phyloP scores from a whole-genome alignment of 1,140 invertebrate genomes.

The Centruroides sculpturatus region DNA sequence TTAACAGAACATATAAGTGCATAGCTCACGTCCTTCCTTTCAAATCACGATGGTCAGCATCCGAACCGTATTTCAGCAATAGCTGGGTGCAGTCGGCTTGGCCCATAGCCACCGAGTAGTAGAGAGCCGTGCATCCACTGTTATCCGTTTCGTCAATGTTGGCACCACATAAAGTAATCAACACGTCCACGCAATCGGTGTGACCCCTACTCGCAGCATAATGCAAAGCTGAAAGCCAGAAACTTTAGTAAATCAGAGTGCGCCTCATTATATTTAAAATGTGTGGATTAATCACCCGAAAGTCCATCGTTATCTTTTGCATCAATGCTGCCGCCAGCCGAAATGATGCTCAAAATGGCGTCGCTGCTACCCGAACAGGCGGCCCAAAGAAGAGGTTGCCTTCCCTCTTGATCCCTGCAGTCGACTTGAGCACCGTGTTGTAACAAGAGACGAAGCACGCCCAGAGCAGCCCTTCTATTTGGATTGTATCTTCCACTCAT shows the following conservation, averaged over 20 bases:
- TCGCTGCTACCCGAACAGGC: slow-evolving; percentile 86
- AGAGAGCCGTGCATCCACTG: slow-evolving; percentile 86
- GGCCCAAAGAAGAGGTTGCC: slow-evolving; percentile 89
- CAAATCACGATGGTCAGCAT: slow-evolving; percentile 73
- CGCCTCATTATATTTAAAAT: too few relatives aligned
- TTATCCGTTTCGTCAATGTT: slow-evolving; percentile 65
- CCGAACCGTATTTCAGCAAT: slow-evolving; percentile 69
- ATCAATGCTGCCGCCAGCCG: slow-evolving; percentile 63
- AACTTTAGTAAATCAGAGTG: too few relatives aligned
- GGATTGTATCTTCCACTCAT: slow-evolving; percentile 71
- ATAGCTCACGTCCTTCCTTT: slow-evolving; percentile 65
- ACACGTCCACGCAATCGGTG: slow-evolving; percentile 73
- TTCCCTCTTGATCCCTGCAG: slow-evolving; percentile 72
- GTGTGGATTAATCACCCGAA: slow-evolving; percentile 10
- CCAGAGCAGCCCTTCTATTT: slow-evolving; percentile 32
- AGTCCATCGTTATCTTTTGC: slow-evolving; percentile 56
- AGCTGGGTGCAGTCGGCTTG: slow-evolving; percentile 86
- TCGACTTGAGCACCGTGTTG: slow-evolving; percentile 52
- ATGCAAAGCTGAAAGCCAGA: slow-evolving; percentile 51
- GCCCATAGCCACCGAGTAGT: slow-evolving; percentile 89
- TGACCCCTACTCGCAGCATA: slow-evolving; percentile 92
- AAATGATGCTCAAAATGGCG: slow-evolving; percentile 69
- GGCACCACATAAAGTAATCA: slow-evolving; percentile 75
- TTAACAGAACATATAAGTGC: not conserved
- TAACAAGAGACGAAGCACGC: slow-evolving; percentile 15